Base-by-base conservation (phyloP, 2,888 invertebrate species). In the Conus canariensis region DNA sequence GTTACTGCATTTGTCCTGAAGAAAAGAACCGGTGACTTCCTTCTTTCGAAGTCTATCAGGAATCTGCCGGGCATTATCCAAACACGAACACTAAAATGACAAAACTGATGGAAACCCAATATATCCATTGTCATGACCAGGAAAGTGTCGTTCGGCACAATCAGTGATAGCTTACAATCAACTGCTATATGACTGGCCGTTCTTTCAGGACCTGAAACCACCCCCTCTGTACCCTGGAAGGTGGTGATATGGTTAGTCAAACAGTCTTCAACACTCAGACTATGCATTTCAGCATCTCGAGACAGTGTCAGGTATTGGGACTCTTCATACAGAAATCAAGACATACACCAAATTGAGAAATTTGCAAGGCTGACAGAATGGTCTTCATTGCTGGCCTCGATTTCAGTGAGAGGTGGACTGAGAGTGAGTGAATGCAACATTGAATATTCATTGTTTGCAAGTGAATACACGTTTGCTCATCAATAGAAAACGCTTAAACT, bases 1-100 rank as follows among this genome's bases (percentile, higher is more conserved):
- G 14, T 16, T 19, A 86, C 64, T 1, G 19, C 14, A n/a, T 64
- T 86, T 8, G 86, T 25, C 16, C 45, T 25, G 60, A 64, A 60
- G 86, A 86, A 86, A 67, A 86, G 9, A 30, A 64, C 14, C 6
- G 86, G 86, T 30, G 86, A 86, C 16, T 19, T 86, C 19, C 19
- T 25, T 5, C 7, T 22, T 6, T 9, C 6, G 16, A 30, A 8
- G 4, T 22, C 45, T 67, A 86, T 10, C 7, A 25, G 22, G 16
- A 12, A 86, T 0, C 30, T 14, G 1, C 9, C 59, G 19, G n/a
- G 25, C 7, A 16, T 30, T 1, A 60, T 60, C 2, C 4, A 45
- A 6, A 86, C n/a, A 3, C 67, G 10, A 67, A 60, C n/a, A 8
- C 7, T 0, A 19, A 56, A 25, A 10, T 56, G 19, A 60, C 86